A percentile compares a stretch with the other conserved stretches of the same genome.
Conservation (phyloP, 1,140 invertebrate species). For the Epicauta chinensis region DNA sequence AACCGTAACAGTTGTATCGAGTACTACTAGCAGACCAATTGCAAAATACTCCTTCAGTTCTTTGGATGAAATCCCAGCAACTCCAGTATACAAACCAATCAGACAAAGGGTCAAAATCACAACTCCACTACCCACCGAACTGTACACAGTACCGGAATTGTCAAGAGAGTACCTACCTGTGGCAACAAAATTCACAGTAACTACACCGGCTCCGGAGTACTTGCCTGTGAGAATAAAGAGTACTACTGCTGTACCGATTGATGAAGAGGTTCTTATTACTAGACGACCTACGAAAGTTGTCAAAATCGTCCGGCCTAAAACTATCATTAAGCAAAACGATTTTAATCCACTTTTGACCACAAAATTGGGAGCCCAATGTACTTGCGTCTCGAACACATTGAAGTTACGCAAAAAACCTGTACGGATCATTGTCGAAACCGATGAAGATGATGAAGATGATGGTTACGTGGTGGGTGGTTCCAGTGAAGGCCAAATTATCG, state of each 20-base stretch:
- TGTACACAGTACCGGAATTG: constrained; percentile 2
- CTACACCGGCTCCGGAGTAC: no score
- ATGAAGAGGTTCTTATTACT: constrained; percentile 9
- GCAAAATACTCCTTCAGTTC: constrained; percentile 2
- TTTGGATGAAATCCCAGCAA: constrained; percentile 4
- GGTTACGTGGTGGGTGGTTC: constrained; percentile 40
- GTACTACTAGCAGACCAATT: constrained; percentile 6
- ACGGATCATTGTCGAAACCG: constrained; percentile 28
- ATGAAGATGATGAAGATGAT: constrained; percentile 26
- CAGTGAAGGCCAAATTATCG: constrained; percentile 20
- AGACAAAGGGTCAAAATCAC: constrained; percentile 1
- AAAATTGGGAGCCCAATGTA: constrained; percentile 67
- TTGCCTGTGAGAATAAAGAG: background rate
- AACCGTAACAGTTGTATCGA: no score
- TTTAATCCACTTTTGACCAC: constrained; percentile 54
- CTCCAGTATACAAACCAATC: constrained; percentile 23
- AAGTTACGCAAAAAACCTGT: constrained; percentile 43
- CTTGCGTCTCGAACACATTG: constrained; percentile 60
- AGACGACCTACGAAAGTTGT: constrained; percentile 15
- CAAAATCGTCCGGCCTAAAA: constrained; percentile 24
- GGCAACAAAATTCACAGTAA: background rate
- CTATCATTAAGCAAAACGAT: constrained; percentile 36
- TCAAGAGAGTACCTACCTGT: constrained; percentile 27
- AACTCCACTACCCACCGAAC: background rate
- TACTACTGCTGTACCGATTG: constrained; percentile 9